A percentile compares a stretch with the other conserved stretches of the same genome.
Evolutionary conservation across 2,797 vertebrate genomes (phyloP).

Genomic region (Karalla daura): DNA sequence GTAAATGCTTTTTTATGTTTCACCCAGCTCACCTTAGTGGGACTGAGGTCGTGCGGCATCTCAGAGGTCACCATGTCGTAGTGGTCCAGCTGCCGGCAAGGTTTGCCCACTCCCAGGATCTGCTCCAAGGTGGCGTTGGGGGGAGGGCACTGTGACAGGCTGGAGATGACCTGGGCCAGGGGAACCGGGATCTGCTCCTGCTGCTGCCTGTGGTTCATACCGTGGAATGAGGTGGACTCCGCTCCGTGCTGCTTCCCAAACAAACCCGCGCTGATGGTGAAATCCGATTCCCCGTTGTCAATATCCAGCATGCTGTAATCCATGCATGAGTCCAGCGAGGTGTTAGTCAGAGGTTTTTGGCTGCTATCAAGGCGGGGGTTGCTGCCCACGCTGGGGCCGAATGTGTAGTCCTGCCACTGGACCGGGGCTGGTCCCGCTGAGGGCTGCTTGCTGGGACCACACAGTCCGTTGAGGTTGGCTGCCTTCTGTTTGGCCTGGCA

Average conservation of each 20-base stretch:
- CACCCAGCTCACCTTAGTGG: conserved; percentile 67
- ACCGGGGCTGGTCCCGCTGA: conserved; percentile 30
- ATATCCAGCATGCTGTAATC: conserved; percentile 63
- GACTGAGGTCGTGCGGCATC: conserved; percentile 50
- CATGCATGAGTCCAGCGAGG: conserved; percentile 56
- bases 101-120: conserved; percentile 68
- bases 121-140: conserved; percentile 74
- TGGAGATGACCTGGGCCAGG: conserved; percentile 72
- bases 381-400: conserved; percentile 41
- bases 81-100: conserved; percentile 69
- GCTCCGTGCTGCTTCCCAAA: conserved; percentile 55
- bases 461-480: conserved; percentile 53
- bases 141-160: conserved; percentile 71
- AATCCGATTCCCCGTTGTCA: conserved; percentile 20
- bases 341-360: conserved; percentile 56
- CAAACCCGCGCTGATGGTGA: conserved; percentile 34
- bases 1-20: neutral
- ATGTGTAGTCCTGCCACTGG: conserved; percentile 72
- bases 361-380: conserved; percentile 61
- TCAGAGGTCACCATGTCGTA: conserved; percentile 64
- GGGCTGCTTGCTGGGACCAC: conserved; percentile 2
- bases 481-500: conserved; percentile 60
- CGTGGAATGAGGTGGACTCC: conserved; percentile 63
- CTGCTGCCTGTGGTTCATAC: conserved; percentile 54
- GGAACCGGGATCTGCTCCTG: conserved; percentile 52